phyloP scores from a whole-genome alignment of 2,113 vertebrate genomes.

The Eidolon helvum region DNA sequence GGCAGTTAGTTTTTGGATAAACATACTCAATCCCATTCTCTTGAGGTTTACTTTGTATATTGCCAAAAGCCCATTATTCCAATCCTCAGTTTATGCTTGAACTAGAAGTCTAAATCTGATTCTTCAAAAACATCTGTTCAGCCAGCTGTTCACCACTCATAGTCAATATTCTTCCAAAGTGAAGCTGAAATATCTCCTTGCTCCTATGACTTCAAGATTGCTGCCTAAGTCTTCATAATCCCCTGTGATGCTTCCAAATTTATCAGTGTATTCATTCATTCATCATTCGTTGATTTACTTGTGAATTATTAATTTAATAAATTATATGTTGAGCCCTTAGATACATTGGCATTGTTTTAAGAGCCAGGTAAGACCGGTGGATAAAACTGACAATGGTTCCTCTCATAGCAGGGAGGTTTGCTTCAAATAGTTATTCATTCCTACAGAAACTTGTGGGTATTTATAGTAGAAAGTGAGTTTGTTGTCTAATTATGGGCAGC shows the following conservation, averaged over 20 bases:
- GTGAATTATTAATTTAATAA: neutral
- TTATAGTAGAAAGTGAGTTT: neutral
- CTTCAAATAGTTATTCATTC: neutral
- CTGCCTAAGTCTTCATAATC: neutral
- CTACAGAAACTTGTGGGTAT: neutral
- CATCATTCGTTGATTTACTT: neutral
- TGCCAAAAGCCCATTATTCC: neutral
- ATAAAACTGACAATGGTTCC: neutral
- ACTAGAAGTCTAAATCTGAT: neutral
- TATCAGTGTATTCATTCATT: neutral
- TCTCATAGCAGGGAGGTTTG: neutral
- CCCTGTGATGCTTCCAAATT: neutral
- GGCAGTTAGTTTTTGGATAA: neutral
- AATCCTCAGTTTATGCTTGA: neutral
- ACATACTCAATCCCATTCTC: neutral
- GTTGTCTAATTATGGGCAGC: neutral
- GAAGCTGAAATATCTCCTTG: neutral
- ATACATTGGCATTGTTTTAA: neutral
- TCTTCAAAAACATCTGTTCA: slow-evolving; percentile 55
- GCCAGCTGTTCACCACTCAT: neutral
- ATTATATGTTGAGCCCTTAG: neutral
- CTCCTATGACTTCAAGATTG: neutral
- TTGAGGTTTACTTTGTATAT: neutral
- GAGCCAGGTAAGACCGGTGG: neutral
- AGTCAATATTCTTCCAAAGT: neutral